Conservation (phyloP, 2,113 vertebrate genomes). For the Grammomys dolichurus region DNA sequence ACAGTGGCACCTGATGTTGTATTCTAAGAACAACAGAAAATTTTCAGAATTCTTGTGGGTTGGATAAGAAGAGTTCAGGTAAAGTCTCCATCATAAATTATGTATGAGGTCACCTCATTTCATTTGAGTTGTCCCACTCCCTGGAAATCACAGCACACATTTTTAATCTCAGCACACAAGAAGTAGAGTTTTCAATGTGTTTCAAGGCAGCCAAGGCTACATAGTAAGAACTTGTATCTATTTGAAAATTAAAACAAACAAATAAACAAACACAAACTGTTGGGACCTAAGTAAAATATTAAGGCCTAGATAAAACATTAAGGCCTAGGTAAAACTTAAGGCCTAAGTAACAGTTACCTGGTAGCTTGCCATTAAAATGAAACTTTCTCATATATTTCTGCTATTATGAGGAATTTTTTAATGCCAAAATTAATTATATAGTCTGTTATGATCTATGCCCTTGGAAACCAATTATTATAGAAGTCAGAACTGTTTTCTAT, state of each 20-base stretch:
- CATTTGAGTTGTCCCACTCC: background rate
- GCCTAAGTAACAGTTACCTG: too few relatives aligned
- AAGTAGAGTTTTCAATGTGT: background rate
- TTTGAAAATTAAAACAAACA: background rate
- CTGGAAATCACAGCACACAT: background rate
- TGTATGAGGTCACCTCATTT: background rate
- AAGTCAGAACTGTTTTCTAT: too few relatives aligned
- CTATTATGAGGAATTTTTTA: too few relatives aligned
- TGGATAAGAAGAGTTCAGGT: background rate
- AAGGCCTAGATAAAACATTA: too few relatives aligned
- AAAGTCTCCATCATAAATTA: background rate
- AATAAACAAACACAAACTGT: too few relatives aligned
- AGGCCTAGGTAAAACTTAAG: too few relatives aligned
- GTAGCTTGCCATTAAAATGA: too few relatives aligned
- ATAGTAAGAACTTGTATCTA: background rate
- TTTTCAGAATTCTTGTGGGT: background rate
- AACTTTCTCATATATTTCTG: too few relatives aligned
- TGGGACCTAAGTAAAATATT: too few relatives aligned
- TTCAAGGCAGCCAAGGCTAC: background rate
- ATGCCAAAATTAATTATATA: too few relatives aligned
- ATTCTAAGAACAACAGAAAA: background rate
- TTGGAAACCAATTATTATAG: too few relatives aligned
- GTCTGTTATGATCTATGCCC: too few relatives aligned
- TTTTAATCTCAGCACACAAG: background rate
- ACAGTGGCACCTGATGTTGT: background rate